Evolutionary conservation across 37 sponge, comb jelly and placozoan species (phyloP).

Genomic region (Diacarnus erythraeanus): DNA sequence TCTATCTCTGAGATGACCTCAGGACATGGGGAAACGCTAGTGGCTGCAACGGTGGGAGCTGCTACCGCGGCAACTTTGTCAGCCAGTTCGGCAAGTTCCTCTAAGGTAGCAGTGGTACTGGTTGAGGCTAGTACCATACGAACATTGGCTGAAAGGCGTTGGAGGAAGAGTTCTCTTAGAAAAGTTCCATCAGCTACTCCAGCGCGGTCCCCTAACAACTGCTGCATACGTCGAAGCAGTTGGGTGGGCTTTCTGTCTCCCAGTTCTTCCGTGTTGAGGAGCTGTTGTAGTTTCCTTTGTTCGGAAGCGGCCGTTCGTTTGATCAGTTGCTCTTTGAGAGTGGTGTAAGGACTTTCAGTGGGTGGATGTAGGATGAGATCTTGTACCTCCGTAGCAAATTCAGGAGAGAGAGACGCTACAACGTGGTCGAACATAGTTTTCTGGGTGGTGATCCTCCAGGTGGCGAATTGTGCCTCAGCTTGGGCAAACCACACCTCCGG

Average conservation of each 20-base stretch:
- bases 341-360: constrained; percentile 34
- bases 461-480: constrained; percentile 67
- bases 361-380: constrained; percentile 48
- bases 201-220: constrained; percentile 53
- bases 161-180: constrained; percentile 59
- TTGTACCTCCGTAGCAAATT: constrained; percentile 52
- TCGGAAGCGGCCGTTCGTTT: constrained; percentile 53
- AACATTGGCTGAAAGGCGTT: constrained; percentile 57
- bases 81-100: constrained; percentile 40
- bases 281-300: constrained; percentile 52
- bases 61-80: constrained; percentile 59
- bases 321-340: constrained; percentile 35
- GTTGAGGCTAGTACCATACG: constrained; percentile 67
- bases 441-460: constrained; percentile 35
- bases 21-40: neutral
- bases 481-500: constrained; percentile 64
- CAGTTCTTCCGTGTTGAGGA: constrained; percentile 38
- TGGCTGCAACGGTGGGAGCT: constrained; percentile 22
- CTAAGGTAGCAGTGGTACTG: constrained; percentile 13
- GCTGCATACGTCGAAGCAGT: constrained; percentile 63
- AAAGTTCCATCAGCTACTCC: constrained; percentile 11
- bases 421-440: constrained; percentile 54
- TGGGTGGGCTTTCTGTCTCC: constrained; percentile 71
- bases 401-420: constrained; percentile 42
- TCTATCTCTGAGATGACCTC: constrained; percentile 4